Conservation (phyloP, 2,888 invertebrate species). For the Acholoe squamosa region DNA sequence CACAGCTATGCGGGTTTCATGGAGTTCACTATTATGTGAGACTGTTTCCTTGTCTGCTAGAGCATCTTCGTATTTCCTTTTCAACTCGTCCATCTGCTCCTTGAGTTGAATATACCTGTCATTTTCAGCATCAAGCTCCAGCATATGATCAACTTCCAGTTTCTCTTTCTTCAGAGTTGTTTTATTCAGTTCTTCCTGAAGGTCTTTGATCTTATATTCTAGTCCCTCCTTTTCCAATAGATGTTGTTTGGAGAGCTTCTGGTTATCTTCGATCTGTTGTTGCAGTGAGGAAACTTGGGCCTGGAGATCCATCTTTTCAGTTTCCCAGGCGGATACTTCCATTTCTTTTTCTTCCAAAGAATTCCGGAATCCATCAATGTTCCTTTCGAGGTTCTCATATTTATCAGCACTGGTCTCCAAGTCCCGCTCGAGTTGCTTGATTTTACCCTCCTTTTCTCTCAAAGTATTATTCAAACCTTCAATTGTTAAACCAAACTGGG, state of each 20-base stretch:
- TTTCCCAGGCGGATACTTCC: conserved; percentile 50
- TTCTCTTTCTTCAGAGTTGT: neutral
- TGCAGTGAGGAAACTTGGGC: neutral
- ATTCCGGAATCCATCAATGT: neutral
- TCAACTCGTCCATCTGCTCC: neutral
- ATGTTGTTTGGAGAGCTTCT: neutral
- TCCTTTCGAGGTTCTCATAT: neutral
- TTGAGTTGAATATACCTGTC: neutral
- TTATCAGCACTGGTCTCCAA: neutral
- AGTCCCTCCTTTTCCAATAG: neutral
- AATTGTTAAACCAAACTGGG: neutral
- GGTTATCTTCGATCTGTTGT: neutral
- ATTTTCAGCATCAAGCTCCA: conserved; percentile 39
- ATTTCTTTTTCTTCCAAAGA: conserved; percentile 46
- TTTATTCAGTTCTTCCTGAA: neutral
- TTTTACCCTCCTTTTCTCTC: neutral
- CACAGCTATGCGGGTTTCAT: neutral
- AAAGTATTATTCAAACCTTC: neutral
- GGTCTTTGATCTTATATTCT: neutral
- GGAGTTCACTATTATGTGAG: neutral
- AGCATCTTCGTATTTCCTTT: neutral
- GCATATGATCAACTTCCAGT: conserved; percentile 43
- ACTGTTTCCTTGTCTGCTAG: neutral
- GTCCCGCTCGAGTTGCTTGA: neutral
- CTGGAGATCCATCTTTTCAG: conserved; percentile 18